These are phyloP conservation scores for Motacilla alba DNA, from an alignment of 2,113 vertebrate genomes.

Conservation along the genomic window DNA sequence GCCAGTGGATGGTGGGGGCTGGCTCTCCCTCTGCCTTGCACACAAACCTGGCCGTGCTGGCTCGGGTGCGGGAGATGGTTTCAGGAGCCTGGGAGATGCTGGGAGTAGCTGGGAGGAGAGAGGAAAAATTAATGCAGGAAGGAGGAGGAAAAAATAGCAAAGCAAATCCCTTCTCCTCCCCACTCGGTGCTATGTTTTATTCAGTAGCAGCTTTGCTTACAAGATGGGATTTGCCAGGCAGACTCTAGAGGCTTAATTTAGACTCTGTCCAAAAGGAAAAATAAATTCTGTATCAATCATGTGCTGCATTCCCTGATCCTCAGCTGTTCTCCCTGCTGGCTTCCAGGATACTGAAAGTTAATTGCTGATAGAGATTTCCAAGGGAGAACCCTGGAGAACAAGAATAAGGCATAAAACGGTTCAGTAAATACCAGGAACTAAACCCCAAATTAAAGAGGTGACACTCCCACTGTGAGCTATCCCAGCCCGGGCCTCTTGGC, in stretches of 20 bases:
- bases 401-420: background rate
- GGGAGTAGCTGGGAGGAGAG: conserved; percentile 79
- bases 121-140: background rate
- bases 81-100: conserved; percentile 91
- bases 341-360: conserved; percentile 19
- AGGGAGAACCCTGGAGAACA: background rate
- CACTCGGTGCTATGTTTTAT: conserved; percentile 10
- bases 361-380: conserved; percentile 48
- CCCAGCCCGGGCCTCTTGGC: background rate
- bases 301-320: conserved; percentile 15
- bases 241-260: conserved; percentile 66
- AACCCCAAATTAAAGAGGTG: background rate
- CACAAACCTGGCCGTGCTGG: conserved; percentile 92
- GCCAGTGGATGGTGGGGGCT: conserved; percentile 82
- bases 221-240: conserved; percentile 51
- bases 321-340: conserved; percentile 42
- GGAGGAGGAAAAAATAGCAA: conserved; percentile 27
- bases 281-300: conserved; percentile 62
- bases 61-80: conserved; percentile 88
- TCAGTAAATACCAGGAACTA: conserved; percentile 26
- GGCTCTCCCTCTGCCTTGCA: conserved; percentile 94
- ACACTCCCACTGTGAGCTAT: background rate
- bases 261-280: conserved; percentile 57
- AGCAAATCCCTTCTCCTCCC: conserved; percentile 59
- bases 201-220: conserved; percentile 62